phyloP scores from a whole-genome alignment of 2,888 invertebrate species.

The Thecophora atra region DNA sequence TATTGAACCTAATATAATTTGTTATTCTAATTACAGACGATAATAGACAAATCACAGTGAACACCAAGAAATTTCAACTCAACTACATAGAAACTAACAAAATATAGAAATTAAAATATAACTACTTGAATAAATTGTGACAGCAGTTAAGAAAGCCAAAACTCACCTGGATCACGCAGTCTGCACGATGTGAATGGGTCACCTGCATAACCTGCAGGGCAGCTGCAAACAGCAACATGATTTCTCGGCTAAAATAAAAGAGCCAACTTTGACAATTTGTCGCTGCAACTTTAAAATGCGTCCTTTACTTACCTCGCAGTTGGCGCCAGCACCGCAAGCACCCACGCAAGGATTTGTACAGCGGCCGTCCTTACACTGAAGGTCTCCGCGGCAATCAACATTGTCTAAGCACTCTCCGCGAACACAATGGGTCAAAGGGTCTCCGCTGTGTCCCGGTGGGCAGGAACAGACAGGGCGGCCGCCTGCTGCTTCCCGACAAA shows the following conservation, averaged over 20 bases:
- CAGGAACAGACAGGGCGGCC: constrained; percentile 84
- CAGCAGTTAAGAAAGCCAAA: neutral
- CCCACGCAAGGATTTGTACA: constrained; percentile 84
- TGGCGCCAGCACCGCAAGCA: constrained; percentile 78
- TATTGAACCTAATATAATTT: too few relatives aligned
- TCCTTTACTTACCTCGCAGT: constrained; percentile 73
- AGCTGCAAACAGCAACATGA: constrained; percentile 81
- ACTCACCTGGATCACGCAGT: constrained; percentile 78
- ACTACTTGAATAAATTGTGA: too few relatives aligned
- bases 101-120: too few relatives aligned
- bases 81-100: too few relatives aligned
- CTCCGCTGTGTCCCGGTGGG: constrained; percentile 81
- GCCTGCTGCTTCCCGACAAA: constrained; percentile 72
- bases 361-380: constrained; percentile 78
- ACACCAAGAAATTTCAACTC: too few relatives aligned
- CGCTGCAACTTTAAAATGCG: neutral
- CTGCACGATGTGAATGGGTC: constrained; percentile 80
- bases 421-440: constrained; percentile 78
- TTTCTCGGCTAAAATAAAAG: constrained; percentile 69
- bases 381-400: constrained; percentile 78
- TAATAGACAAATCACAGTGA: too few relatives aligned
- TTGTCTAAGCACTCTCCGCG: constrained; percentile 81
- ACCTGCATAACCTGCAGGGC: constrained; percentile 81
- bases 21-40: too few relatives aligned
- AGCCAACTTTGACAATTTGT: neutral